Conservation (phyloP, 2,888 invertebrate species). For the Pollenia amentaria region DNA sequence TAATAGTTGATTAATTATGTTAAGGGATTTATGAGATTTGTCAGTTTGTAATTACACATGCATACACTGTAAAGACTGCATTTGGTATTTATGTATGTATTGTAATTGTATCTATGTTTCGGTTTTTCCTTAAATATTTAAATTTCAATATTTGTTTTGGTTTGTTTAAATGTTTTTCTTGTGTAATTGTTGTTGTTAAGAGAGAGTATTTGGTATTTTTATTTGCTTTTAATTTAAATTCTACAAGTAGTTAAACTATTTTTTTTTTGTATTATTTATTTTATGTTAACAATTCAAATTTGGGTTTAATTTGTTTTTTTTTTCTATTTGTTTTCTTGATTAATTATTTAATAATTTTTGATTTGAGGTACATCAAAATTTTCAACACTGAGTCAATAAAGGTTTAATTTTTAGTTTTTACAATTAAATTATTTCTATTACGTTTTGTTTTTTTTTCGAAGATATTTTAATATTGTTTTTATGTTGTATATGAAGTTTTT, state of each 20-base stretch:
- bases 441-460: slow-evolving; percentile 58
- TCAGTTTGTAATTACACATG: no score
- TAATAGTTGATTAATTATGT: not conserved
- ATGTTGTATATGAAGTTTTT: slow-evolving; percentile 44
- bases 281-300: slow-evolving; percentile 33
- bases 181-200: not conserved
- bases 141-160: not conserved
- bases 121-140: slow-evolving; percentile 3
- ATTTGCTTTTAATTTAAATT: slow-evolving; percentile 34
- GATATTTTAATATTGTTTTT: slow-evolving; percentile 72
- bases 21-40: not conserved
- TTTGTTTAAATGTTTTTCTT: not conserved
- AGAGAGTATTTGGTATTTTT: slow-evolving; percentile 4
- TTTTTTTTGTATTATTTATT: slow-evolving; percentile 25
- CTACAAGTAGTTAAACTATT: slow-evolving; percentile 30
- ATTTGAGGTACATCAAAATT: slow-evolving; percentile 79
- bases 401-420: slow-evolving; percentile 55
- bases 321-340: slow-evolving; percentile 38
- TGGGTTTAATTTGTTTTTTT: slow-evolving; percentile 56
- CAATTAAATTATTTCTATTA: slow-evolving; percentile 51
- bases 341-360: slow-evolving; percentile 69
- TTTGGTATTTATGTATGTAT: slow-evolving; percentile 38
- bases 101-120: not conserved
- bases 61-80: no score
- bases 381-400: slow-evolving; percentile 76